Evolutionary conservation across 2,888 invertebrate species (phyloP), one percentile per base, ranked within the genome.

Genomic region (Coremacera marginata): DNA sequence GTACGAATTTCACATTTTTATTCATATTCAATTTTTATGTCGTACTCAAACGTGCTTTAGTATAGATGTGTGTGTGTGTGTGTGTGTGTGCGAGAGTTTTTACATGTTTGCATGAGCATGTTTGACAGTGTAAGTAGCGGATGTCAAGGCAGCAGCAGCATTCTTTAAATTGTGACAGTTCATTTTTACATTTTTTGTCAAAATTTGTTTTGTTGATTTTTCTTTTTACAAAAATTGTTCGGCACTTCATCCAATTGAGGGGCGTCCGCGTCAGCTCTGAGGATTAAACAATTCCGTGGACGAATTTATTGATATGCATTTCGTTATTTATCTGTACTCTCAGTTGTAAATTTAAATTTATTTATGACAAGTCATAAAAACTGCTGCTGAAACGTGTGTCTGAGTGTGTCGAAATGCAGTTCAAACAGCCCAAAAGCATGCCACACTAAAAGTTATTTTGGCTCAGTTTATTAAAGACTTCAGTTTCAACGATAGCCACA

Each of bases 161-260:
- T 55, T 71, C 27, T 49, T 49, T 44, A 34, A 27, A 68, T 31
- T 63, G 62, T 55, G 8, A 72, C 75, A 22, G n/a, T 75, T 62
- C 72, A 70, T 51, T 67, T 37, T 72, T 60, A 19, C 57, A 62
- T 77, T 75, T 67, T 77, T 75, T 74, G 76, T 60, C 44, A 72
- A 62, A 62, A 44, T 44, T 60, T 63, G 16, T 57, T 70, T 65
- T 67, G 71, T 67, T 76, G 62, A 77, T 74, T 75, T 34, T 60
- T 71, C 76, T 72, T 55, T 44, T 44, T 1, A 1, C 1, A 11
- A 11, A 44, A 44, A 44, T 44, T 44, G 44, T 11, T 11, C 14
- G 44, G 44, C 44, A 44, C 44, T 44, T 44, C 14, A 44, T 44
- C 14, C 44, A 11, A 44, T 44, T 25, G 25, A 60, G 22, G 22